Conservation (phyloP, 2,113 vertebrate genomes). For the Albula glossodonta region DNA sequence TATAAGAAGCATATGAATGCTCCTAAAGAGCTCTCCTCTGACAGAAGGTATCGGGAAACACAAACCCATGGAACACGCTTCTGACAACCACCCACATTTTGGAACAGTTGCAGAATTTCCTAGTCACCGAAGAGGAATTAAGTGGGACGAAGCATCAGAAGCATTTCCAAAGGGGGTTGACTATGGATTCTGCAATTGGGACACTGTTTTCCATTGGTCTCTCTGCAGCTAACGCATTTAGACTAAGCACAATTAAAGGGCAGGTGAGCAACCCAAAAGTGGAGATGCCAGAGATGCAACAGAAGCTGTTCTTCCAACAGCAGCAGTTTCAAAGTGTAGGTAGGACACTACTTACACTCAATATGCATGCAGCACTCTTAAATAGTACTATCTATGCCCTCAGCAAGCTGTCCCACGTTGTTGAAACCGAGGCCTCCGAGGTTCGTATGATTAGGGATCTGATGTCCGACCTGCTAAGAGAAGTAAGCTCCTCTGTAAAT, state of each 20-base stretch:
- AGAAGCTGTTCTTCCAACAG: background rate
- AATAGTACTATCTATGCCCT: conserved; percentile 6
- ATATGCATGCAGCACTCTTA: conserved; percentile 11
- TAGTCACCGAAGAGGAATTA: conserved; percentile 7
- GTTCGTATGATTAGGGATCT: background rate
- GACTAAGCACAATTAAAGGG: background rate
- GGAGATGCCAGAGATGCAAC: conserved; percentile 19
- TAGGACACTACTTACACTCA: conserved; percentile 12
- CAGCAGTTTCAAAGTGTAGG: conserved; percentile 3
- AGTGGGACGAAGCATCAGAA: conserved; percentile 2
- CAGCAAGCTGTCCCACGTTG: background rate
- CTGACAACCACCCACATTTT: conserved; percentile 13
- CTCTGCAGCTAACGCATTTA: conserved; percentile 19
- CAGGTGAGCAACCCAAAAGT: background rate
- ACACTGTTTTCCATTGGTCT: conserved; percentile 21
- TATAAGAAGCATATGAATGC: background rate
- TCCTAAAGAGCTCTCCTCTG: background rate
- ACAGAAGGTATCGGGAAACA: background rate
- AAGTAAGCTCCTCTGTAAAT: conserved; percentile 7
- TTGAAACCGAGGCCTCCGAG: background rate
- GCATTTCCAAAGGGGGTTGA: background rate
- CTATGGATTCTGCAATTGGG: background rate
- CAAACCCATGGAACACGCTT: conserved; percentile 7
- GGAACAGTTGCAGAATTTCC: conserved; percentile 11
- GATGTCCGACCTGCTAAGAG: background rate